These are phyloP conservation scores for Bos javanicus DNA, from an alignment of 2,113 vertebrate species.

Conservation along the genomic window DNA sequence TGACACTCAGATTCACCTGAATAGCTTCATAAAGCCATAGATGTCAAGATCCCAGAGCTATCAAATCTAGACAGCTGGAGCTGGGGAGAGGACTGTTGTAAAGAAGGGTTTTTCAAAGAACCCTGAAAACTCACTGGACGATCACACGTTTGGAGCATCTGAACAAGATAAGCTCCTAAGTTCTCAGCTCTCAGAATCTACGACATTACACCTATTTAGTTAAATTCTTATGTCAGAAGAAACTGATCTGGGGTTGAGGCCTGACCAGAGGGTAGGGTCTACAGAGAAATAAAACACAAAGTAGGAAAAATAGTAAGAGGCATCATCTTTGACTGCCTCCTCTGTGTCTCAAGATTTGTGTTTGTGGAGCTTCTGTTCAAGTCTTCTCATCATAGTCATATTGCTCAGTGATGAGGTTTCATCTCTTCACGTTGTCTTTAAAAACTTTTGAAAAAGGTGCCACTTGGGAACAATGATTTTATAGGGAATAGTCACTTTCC, in stretches of 20 bases:
- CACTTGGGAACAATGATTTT: not conserved
- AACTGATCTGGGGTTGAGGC: not conserved
- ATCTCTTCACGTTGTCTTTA: not conserved
- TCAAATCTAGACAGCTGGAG: not conserved
- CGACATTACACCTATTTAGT: not conserved
- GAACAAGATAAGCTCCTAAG: not conserved
- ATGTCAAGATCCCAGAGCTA: not conserved
- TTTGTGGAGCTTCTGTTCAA: not conserved
- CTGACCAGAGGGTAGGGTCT: not conserved
- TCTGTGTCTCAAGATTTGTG: not conserved
- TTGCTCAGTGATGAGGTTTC: not conserved
- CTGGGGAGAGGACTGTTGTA: not conserved
- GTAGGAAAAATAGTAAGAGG: not conserved
- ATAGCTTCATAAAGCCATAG: not conserved
- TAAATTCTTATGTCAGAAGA: not conserved
- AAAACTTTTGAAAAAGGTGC: not conserved
- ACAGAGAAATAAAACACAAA: not conserved
- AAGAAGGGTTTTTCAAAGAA: not conserved
- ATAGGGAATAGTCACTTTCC: not conserved
- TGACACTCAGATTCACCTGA: not conserved
- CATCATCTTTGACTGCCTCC: not conserved
- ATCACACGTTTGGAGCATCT: not conserved
- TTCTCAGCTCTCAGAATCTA: not conserved
- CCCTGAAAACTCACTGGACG: not conserved
- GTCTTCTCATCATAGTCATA: not conserved